These are phyloP conservation scores for Chondrosia reniformis DNA, from an alignment of 37 sponge, comb jelly and placozoan genomes.

Conservation along the genomic window DNA sequence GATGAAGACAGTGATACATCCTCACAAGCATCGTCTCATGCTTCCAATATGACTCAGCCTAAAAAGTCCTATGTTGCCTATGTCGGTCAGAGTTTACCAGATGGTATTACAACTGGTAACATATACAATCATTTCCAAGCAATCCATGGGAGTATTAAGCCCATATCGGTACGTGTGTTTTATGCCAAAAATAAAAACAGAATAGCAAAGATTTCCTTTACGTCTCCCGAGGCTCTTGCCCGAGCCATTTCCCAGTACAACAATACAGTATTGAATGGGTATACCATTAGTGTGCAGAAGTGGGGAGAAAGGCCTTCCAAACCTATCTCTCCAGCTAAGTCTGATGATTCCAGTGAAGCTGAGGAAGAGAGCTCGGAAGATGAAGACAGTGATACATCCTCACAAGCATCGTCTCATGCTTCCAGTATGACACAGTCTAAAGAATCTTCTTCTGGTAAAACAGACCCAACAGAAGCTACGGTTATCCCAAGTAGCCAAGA, in stretches of 20 bases:
- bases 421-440: no score
- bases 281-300: background rate
- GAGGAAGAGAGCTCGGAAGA: no score
- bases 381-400: no score
- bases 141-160: background rate
- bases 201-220: background rate
- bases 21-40: no score
- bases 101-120: background rate
- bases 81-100: background rate
- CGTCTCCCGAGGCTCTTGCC: background rate
- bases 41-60: background rate
- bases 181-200: background rate
- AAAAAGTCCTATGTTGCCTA: conserved; percentile 5
- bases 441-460: no score
- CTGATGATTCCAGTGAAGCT: no score
- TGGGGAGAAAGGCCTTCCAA: background rate
- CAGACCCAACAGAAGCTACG: no score
- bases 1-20: no score
- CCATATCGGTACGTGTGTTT: background rate
- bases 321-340: no score
- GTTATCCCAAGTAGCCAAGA: no score
- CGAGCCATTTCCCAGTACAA: background rate
- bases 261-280: background rate
- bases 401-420: no score
- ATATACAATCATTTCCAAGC: background rate